Conservation (phyloP, 2,888 invertebrate species). For the Calliopum simillimum region DNA sequence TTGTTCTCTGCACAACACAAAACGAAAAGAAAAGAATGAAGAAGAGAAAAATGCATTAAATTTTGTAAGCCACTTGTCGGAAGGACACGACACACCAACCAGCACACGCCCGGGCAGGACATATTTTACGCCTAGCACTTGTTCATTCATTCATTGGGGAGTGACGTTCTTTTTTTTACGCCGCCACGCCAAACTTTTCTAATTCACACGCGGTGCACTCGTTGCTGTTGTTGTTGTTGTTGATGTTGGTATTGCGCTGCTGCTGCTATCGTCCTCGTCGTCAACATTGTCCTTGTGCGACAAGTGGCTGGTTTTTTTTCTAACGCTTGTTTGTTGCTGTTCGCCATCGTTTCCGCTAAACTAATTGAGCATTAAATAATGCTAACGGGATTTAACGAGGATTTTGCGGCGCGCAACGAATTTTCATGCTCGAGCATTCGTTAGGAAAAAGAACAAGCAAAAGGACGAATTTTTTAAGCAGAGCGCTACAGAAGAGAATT, state of each 20-base stretch:
- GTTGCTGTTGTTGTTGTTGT: not conserved
- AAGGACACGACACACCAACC: not conserved
- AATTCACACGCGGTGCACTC: not conserved
- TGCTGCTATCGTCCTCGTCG: not conserved
- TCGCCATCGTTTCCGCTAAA: constrained; percentile 26
- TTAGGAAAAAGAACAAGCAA: too few species aligned
- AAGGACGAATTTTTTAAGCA: not conserved
- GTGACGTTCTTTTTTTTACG: not conserved
- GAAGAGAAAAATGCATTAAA: not conserved
- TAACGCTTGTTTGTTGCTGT: constrained; percentile 2
- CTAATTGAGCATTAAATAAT: constrained; percentile 42
- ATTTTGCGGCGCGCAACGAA: constrained; percentile 1
- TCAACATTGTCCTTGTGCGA: not conserved
- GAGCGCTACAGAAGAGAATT: not conserved
- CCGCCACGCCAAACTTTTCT: not conserved
- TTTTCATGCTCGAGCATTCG: not conserved
- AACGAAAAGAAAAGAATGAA: not conserved
- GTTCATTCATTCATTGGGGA: not conserved
- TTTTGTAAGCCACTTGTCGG: not conserved
- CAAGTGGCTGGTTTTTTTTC: too few species aligned
- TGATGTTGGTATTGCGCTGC: too few species aligned
- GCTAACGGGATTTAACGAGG: constrained; percentile 34
- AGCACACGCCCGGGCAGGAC: constrained; percentile 7
- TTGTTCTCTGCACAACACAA: not conserved
- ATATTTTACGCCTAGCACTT: not conserved